Evolutionary conservation across 2,888 invertebrate species (phyloP).

Genomic region (Pemphredon lugubris): DNA sequence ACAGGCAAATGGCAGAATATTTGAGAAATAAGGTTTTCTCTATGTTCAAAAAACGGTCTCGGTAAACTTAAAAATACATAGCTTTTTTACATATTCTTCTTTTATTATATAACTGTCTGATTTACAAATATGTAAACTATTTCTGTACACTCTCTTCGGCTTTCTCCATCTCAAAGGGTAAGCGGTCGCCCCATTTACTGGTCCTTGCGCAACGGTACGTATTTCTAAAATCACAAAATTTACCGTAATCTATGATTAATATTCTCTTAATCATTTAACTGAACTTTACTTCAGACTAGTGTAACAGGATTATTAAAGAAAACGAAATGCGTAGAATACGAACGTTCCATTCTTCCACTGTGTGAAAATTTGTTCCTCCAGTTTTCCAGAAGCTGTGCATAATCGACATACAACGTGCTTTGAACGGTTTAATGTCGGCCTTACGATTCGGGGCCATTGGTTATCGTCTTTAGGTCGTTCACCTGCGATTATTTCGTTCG

Average conservation of each 20-base stretch:
- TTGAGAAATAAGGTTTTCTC: too few species aligned
- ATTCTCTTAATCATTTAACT: too few species aligned
- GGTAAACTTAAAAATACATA: too few species aligned
- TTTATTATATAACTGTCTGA: background rate
- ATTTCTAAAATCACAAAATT: conserved; percentile 80
- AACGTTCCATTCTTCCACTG: conserved; percentile 89
- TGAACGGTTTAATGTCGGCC: conserved; percentile 86
- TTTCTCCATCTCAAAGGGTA: conserved; percentile 82
- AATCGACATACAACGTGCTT: conserved; percentile 89
- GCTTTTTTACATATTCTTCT: conserved; percentile 1
- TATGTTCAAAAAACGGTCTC: too few species aligned
- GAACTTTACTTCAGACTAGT: background rate
- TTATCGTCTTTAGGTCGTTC: conserved; percentile 81
- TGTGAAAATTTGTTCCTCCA: conserved; percentile 90
- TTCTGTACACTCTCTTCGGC: too few species aligned
- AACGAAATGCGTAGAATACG: conserved; percentile 70
- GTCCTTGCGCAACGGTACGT: conserved; percentile 88
- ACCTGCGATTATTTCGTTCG: conserved; percentile 75
- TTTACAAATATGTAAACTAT: too few species aligned
- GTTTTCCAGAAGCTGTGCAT: conserved; percentile 88
- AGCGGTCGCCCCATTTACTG: conserved; percentile 90
- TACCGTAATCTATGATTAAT: too few species aligned
- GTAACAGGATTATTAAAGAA: background rate
- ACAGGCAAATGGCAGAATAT: too few species aligned
- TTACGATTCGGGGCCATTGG: conserved; percentile 91